phyloP scores from a whole-genome alignment of 2,888 invertebrate genomes.

The Salticus scenicus region DNA sequence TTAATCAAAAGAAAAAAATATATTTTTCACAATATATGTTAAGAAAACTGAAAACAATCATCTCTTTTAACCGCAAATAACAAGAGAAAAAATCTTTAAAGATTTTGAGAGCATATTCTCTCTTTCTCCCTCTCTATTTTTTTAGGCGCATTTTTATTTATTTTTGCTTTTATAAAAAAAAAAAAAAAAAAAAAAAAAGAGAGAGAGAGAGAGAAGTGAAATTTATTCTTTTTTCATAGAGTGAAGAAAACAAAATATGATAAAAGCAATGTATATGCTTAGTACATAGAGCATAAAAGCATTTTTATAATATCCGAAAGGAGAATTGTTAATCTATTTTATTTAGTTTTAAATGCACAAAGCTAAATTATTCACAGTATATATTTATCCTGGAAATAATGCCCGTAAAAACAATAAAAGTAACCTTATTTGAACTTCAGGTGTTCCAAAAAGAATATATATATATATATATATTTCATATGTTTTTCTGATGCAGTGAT shows the following conservation, averaged over 20 bases:
- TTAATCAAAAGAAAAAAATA: neutral
- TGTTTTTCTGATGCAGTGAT: neutral
- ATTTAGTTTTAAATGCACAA: constrained; percentile 5
- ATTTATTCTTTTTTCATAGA: neutral
- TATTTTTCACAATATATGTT: neutral
- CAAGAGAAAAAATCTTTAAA: constrained; percentile 5
- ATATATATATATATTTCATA: too few relatives aligned
- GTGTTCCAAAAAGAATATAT: neutral
- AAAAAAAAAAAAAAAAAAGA: too few relatives aligned
- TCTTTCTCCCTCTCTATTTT: neutral
- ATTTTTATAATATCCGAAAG: neutral
- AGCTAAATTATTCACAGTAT: constrained; percentile 22
- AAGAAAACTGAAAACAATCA: constrained; percentile 10
- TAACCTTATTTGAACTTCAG: neutral
- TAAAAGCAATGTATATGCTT: constrained; percentile 16
- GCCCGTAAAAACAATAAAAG: constrained; percentile 1
- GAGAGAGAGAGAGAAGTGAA: too few relatives aligned
- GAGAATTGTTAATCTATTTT: constrained; percentile 20
- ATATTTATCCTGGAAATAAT: constrained; percentile 16
- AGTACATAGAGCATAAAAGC: neutral
- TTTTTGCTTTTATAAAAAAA: neutral
- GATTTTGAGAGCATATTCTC: constrained; percentile 5
- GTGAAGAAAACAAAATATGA: neutral
- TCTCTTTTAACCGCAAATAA: constrained; percentile 8
- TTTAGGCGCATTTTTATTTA: neutral